Evolutionary conservation across 2,797 vertebrate genomes (phyloP).

Genomic region (Enteromius radiatus): DNA sequence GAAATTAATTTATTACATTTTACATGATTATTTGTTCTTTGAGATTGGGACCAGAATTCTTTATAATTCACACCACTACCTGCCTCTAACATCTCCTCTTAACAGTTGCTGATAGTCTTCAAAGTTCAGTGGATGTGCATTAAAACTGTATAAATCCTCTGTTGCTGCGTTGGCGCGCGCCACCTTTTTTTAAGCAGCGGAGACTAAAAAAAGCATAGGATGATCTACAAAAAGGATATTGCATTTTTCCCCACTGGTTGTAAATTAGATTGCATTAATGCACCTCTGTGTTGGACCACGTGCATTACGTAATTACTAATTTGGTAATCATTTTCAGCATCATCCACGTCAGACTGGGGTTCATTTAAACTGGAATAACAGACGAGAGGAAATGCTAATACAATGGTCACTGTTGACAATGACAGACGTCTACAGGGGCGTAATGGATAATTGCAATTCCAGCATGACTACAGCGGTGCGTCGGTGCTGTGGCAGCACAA

Average conservation of each 20-base stretch:
- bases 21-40: not conserved
- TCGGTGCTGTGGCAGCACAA: not conserved
- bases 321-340: not conserved
- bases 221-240: not conserved
- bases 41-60: no score
- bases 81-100: no score
- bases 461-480: not conserved
- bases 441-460: not conserved
- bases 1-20: not conserved
- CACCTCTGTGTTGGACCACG: not conserved
- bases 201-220: not conserved
- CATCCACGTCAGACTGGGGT: not conserved
- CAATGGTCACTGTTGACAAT: not conserved
- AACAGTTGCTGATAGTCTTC: not conserved
- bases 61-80: not conserved
- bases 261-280: not conserved
- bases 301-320: slow-evolving; percentile 15
- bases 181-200: no score
- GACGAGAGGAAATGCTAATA: not conserved
- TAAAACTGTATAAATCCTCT: not conserved
- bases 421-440: not conserved
- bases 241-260: no score
- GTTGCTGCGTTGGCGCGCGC: no score
- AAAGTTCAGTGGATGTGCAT: not conserved
- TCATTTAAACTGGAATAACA: slow-evolving; percentile 9